phyloP scores from a whole-genome alignment of 2,797 vertebrate species.

The Notamacropus eugenii region DNA sequence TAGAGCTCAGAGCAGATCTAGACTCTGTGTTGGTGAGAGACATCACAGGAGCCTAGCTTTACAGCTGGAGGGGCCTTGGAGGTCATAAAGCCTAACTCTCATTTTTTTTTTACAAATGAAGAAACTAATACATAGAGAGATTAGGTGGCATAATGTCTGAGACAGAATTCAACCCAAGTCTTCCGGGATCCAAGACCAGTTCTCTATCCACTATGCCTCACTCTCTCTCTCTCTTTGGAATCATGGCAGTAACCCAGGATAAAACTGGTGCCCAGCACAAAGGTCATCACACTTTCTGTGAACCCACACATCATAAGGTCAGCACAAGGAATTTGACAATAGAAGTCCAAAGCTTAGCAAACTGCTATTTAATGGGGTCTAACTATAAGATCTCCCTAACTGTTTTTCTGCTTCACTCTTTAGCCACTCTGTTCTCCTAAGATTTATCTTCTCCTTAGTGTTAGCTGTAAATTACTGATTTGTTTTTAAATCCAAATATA shows the following conservation, averaged over 20 bases:
- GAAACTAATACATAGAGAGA: background rate
- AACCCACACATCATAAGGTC: background rate
- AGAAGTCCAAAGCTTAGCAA: background rate
- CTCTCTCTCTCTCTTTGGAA: background rate
- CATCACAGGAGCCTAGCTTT: background rate
- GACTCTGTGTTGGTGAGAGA: background rate
- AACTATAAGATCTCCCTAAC: background rate
- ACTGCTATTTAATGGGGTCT: background rate
- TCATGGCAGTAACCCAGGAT: background rate
- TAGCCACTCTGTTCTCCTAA: background rate
- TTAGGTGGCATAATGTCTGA: background rate
- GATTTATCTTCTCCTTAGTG: background rate
- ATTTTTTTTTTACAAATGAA: background rate
- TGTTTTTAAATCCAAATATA: constrained; percentile 19
- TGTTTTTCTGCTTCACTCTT: constrained; percentile 5
- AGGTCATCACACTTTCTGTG: background rate
- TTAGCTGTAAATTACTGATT: background rate
- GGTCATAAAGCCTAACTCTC: background rate
- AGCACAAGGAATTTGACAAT: background rate
- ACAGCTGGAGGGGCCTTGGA: background rate
- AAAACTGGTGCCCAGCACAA: background rate
- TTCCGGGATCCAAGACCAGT: background rate
- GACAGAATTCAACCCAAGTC: background rate
- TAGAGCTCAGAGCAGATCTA: background rate
- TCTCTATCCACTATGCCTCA: background rate